Evolutionary conservation across 2,888 invertebrate genomes (phyloP).

Genomic region (Julus scanicus): DNA sequence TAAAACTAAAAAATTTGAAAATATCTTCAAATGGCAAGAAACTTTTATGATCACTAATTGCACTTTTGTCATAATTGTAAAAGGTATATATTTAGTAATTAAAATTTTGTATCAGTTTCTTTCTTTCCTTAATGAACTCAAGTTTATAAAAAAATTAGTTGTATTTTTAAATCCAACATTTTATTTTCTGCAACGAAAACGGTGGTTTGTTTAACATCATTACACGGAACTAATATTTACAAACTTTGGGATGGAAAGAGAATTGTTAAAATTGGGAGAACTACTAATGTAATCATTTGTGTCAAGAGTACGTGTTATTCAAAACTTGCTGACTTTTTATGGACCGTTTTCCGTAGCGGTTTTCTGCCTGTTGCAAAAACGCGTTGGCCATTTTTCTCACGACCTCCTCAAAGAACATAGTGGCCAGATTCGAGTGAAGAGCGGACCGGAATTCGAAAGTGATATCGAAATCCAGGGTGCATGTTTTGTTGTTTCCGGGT

Average conservation of each 20-base stretch:
- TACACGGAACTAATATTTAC: no score
- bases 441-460: slow-evolving; percentile 91
- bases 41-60: not conserved
- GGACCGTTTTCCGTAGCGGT: slow-evolving; percentile 81
- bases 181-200: no score
- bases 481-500: slow-evolving; percentile 76
- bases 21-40: not conserved
- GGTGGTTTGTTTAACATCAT: no score
- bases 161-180: no score
- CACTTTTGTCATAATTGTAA: not conserved
- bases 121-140: no score
- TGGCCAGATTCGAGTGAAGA: slow-evolving; percentile 88
- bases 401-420: slow-evolving; percentile 94
- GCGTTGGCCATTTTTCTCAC: slow-evolving; percentile 96
- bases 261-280: no score
- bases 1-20: no score
- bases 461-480: slow-evolving; percentile 84
- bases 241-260: no score
- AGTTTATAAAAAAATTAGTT: no score
- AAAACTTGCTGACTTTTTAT: slow-evolving; percentile 65
- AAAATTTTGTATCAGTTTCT: no score
- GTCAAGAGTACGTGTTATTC: not conserved
- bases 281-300: not conserved
- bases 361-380: slow-evolving; percentile 85
- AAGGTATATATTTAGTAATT: not conserved